phyloP scores from a whole-genome alignment of 2,113 vertebrate genomes.

The Rhineura floridana region DNA sequence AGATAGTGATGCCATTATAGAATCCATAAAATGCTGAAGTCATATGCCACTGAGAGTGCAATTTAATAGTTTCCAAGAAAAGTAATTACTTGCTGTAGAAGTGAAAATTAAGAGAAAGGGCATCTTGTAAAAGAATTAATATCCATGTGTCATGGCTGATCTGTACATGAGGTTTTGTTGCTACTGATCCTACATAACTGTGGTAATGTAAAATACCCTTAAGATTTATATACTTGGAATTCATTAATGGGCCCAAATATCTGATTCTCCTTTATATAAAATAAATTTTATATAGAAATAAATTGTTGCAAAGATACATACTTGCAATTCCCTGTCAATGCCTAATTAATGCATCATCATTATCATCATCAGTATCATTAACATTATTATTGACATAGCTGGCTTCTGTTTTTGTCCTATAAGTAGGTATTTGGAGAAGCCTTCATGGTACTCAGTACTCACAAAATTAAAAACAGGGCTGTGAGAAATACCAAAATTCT shows the following conservation, averaged over 20 bases:
- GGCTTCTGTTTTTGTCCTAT: background rate
- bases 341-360: background rate
- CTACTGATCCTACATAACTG: background rate
- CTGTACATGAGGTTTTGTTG: background rate
- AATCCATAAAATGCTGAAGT: constrained; percentile 15
- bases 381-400: background rate
- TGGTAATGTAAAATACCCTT: background rate
- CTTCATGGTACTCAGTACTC: background rate
- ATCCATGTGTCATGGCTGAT: background rate
- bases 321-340: background rate
- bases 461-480: background rate
- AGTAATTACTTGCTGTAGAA: background rate
- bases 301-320: background rate
- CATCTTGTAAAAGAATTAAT: background rate
- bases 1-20: background rate
- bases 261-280: background rate
- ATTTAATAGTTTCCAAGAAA: constrained; percentile 9
- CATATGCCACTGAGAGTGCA: background rate
- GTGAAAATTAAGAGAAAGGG: constrained; percentile 3
- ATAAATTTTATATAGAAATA: background rate
- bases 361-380: background rate
- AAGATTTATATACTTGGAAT: background rate
- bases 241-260: background rate
- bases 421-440: background rate
- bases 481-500: background rate